A percentile compares a stretch with the other conserved stretches of the same genome.
phyloP scores from a whole-genome alignment of 2,888 invertebrate species.

The Sarcophaga carnaria region DNA sequence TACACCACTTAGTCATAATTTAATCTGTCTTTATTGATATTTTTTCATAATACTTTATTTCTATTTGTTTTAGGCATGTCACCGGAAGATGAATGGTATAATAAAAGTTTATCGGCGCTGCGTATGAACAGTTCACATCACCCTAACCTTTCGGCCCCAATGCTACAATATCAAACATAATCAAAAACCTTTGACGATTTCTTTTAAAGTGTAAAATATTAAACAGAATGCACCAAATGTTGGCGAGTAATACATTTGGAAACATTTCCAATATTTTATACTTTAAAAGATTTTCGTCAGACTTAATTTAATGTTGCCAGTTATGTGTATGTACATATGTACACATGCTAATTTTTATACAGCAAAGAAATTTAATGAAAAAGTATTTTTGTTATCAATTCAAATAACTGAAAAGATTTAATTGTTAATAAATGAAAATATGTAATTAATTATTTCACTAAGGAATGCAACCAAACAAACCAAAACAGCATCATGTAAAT shows the following conservation, averaged over 20 bases:
- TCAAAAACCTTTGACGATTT: constrained; percentile 83
- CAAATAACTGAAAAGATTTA: constrained; percentile 40
- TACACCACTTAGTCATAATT: not conserved
- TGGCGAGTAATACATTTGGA: not conserved
- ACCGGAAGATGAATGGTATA: constrained; percentile 98
- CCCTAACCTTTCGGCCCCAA: constrained; percentile 96
- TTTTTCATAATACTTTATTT: constrained; percentile 2
- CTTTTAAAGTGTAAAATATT: constrained; percentile 78
- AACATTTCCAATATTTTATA: constrained; percentile 61
- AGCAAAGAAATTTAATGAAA: no score
- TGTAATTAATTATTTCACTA: not conserved
- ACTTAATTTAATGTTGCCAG: not conserved
- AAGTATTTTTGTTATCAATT: constrained; percentile 8
- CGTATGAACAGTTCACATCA: constrained; percentile 98
- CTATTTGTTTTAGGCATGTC: constrained; percentile 88
- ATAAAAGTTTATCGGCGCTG: constrained; percentile 97
- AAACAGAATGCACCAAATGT: constrained; percentile 22
- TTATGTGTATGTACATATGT: not conserved
- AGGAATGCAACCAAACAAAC: not conserved
- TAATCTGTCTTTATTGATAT: not conserved
- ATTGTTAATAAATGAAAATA: constrained; percentile 46
- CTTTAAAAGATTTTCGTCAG: constrained; percentile 66
- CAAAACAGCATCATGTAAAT: not conserved
- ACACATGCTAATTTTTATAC: no score
- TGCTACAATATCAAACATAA: constrained; percentile 99